These are phyloP conservation scores for Anisognathus igniventris DNA, from an alignment of 2,797 vertebrate species.

Conservation along the genomic window DNA sequence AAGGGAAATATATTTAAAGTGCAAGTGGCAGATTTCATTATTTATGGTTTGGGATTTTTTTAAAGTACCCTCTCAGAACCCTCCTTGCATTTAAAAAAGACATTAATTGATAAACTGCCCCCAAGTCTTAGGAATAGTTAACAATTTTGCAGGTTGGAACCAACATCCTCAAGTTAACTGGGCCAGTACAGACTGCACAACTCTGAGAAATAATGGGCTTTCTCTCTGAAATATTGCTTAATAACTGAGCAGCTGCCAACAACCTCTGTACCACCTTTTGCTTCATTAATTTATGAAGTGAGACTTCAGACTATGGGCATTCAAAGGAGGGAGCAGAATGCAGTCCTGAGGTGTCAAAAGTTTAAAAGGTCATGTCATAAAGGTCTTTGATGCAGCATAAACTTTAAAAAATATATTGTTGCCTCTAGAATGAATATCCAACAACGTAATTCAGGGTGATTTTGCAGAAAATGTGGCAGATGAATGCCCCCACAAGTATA, in stretches of 20 bases:
- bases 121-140: neutral
- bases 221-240: neutral
- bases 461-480: neutral
- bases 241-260: neutral
- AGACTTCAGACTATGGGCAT: neutral
- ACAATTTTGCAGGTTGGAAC: neutral
- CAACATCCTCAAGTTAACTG: neutral
- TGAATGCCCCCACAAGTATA: neutral
- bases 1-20: neutral
- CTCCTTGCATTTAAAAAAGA: neutral
- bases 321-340: neutral
- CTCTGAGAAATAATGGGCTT: neutral
- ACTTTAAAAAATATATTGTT: neutral
- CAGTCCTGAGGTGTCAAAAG: neutral
- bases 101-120: neutral
- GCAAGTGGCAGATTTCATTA: neutral
- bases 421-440: neutral
- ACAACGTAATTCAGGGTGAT: neutral
- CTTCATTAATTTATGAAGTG: neutral
- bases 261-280: neutral
- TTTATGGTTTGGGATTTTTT: neutral
- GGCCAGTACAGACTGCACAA: neutral
- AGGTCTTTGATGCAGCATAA: neutral
- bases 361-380: neutral
- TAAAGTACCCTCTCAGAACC: neutral